These are phyloP conservation scores for Saccopteryx bilineata DNA, from an alignment of 2,113 vertebrate genomes.

Conservation along the genomic window DNA sequence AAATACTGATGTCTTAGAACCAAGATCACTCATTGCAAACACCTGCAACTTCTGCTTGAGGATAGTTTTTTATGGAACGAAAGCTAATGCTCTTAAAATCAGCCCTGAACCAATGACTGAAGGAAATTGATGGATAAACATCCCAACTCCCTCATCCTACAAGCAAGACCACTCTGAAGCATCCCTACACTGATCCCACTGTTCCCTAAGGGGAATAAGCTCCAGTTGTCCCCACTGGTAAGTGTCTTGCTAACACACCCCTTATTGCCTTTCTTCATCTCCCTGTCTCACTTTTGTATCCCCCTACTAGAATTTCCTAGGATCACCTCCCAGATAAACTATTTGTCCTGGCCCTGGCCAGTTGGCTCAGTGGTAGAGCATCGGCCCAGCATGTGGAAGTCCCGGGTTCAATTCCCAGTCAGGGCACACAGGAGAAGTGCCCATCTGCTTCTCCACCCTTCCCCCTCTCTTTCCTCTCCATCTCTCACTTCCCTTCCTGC, in stretches of 20 bases:
- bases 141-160: not conserved
- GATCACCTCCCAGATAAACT: not conserved
- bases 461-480: too few relatives aligned
- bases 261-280: not conserved
- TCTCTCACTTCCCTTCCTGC: too few relatives aligned
- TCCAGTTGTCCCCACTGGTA: not conserved
- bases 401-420: too few relatives aligned
- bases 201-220: not conserved
- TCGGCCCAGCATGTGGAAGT: too few relatives aligned
- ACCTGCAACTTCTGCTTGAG: not conserved
- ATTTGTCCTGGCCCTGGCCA: not conserved
- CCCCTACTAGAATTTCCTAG: not conserved
- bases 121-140: slow-evolving; percentile 37
- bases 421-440: too few relatives aligned
- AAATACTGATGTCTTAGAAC: not conserved
- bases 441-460: too few relatives aligned
- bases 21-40: not conserved
- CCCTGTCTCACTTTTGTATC: not conserved
- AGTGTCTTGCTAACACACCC: not conserved
- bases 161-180: not conserved
- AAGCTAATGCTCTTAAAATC: not conserved
- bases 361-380: too few relatives aligned
- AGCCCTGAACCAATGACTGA: not conserved
- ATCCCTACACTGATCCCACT: not conserved
- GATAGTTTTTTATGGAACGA: not conserved